These are phyloP conservation scores for Pipra filicauda DNA, from an alignment of 2,113 vertebrate species.

Conservation along the genomic window DNA sequence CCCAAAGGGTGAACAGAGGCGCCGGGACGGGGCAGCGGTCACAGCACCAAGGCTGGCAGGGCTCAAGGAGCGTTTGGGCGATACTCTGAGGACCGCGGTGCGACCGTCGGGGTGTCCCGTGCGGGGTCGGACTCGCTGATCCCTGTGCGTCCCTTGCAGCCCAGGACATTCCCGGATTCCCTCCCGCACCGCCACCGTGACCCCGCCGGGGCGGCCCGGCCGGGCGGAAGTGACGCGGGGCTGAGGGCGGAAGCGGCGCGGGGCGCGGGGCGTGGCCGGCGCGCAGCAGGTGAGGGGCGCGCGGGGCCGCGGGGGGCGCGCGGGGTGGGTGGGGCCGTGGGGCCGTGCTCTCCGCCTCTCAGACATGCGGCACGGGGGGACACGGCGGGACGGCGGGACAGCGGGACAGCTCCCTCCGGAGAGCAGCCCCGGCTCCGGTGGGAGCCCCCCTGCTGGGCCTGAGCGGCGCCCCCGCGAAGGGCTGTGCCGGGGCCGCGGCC, in stretches of 20 bases:
- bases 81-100: accelerated
- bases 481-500: background rate
- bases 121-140: accelerated
- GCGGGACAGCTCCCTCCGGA: no score
- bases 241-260: background rate
- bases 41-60: background rate
- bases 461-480: background rate
- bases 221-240: accelerated
- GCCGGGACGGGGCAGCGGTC: background rate
- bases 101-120: accelerated
- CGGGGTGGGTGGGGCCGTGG: background rate
- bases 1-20: background rate
- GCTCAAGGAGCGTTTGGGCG: accelerated
- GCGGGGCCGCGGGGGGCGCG: background rate
- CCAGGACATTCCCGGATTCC: accelerated
- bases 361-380: background rate
- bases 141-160: accelerated
- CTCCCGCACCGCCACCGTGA: accelerated
- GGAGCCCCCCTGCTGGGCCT: background rate
- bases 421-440: no score
- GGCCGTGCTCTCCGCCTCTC: background rate
- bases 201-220: accelerated
- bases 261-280: background rate
- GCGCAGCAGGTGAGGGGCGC: background rate
- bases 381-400: no score